Percentiles rank a stretch among this genome's conserved stretches.
Evolutionary conservation across 2,113 vertebrate species (phyloP).

Genomic region (Desmodus rotundus): DNA sequence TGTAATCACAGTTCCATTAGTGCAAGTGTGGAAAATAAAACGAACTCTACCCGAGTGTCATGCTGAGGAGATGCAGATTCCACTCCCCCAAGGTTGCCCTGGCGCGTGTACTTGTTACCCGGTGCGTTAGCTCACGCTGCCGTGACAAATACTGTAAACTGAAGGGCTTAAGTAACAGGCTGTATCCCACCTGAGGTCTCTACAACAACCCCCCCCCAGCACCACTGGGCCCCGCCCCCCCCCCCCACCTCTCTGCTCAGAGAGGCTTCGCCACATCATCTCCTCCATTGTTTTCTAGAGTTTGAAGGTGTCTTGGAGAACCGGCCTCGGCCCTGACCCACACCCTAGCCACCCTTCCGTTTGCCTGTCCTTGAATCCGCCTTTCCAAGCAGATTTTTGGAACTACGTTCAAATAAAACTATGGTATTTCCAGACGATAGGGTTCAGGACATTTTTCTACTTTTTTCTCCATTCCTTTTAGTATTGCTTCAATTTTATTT

Average conservation of each 20-base stretch:
- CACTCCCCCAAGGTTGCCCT: not conserved
- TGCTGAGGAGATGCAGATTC: not conserved
- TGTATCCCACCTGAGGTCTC: not conserved
- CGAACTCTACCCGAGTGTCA: not conserved
- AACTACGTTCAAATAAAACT: not conserved
- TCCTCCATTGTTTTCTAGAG: not conserved
- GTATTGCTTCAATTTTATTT: not conserved
- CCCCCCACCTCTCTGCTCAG: not conserved
- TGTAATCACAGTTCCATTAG: not conserved
- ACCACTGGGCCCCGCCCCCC: not conserved
- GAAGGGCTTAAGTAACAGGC: not conserved
- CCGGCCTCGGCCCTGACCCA: not conserved
- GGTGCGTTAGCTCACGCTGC: not conserved
- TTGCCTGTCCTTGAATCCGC: not conserved
- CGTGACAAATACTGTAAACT: no score
- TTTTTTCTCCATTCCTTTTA: not conserved
- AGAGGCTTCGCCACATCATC: not conserved
- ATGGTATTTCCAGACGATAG: not conserved
- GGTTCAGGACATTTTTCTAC: not conserved
- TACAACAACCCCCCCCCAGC: not conserved
- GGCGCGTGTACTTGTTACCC: accelerated
- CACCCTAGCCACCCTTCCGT: not conserved
- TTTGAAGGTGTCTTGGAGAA: not conserved
- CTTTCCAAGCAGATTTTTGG: not conserved
- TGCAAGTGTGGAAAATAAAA: not conserved